These are phyloP conservation scores for Bombus terrestris DNA, from an alignment of 1,140 invertebrate species.

Conservation along the genomic window DNA sequence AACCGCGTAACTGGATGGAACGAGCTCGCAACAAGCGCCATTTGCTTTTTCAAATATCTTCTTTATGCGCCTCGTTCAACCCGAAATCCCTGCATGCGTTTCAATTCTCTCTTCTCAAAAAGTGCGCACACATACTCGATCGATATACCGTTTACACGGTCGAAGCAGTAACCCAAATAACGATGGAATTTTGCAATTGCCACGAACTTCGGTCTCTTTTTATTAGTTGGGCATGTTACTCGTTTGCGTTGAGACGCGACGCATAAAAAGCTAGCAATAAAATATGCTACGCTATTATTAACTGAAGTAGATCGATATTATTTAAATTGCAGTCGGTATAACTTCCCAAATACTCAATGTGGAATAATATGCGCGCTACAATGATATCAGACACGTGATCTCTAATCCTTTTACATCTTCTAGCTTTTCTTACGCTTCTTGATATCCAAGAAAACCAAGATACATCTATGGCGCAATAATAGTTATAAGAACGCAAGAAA, in stretches of 20 bases:
- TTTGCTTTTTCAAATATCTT: conserved; percentile 24
- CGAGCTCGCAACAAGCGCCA: conserved; percentile 20
- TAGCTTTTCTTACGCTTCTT: neutral
- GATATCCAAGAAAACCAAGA: neutral
- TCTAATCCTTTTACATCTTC: neutral
- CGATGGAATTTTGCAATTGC: neutral
- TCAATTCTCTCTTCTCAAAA: neutral
- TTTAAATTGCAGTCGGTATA: neutral
- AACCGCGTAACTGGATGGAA: conserved; percentile 17
- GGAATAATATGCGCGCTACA: too few relatives aligned
- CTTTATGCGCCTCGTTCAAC: neutral
- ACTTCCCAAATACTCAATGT: neutral
- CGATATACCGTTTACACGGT: conserved; percentile 31
- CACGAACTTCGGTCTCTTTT: neutral
- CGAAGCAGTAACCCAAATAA: neutral
- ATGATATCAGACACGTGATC: too few relatives aligned
- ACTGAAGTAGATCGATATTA: neutral
- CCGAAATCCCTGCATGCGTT: neutral
- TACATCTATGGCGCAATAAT: too few relatives aligned
- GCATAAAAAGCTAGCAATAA: neutral
- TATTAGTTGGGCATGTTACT: neutral
- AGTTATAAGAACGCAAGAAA: too few relatives aligned
- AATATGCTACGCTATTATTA: neutral
- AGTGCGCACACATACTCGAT: neutral
- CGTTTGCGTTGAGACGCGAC: neutral